Evolutionary conservation across 2,888 invertebrate species (phyloP).

Genomic region (Xylota sylvarum): DNA sequence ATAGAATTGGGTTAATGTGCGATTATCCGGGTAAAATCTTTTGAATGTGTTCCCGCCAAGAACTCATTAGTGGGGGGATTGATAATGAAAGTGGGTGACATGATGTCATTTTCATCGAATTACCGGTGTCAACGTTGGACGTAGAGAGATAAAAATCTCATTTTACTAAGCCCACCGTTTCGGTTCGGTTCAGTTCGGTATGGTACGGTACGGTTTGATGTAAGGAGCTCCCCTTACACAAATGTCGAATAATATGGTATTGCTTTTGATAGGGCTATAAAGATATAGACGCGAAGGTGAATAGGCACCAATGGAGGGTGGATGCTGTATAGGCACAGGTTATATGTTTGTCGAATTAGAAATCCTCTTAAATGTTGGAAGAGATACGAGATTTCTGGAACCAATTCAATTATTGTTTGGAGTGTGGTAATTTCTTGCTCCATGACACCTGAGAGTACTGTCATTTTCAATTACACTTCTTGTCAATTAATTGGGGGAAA

Average conservation of each 20-base stretch:
- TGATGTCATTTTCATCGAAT: conserved; percentile 41
- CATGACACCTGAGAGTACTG: conserved; percentile 14
- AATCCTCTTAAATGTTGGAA: conserved; percentile 9
- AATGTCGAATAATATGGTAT: conserved; percentile 6
- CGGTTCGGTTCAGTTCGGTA: neutral
- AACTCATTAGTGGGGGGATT: conserved; percentile 7
- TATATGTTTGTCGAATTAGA: conserved; percentile 7
- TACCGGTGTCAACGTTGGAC: conserved; percentile 7
- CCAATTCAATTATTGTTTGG: conserved; percentile 18
- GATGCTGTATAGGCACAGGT: too few relatives aligned
- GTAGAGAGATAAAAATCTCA: conserved; percentile 16
- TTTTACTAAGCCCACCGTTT: conserved; percentile 8
- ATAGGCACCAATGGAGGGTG: neutral
- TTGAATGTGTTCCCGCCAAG: conserved; percentile 6
- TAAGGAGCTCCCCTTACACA: neutral
- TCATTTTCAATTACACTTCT: conserved; percentile 26
- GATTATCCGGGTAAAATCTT: conserved; percentile 20
- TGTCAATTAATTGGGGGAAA: conserved; percentile 29
- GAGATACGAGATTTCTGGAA: conserved; percentile 3
- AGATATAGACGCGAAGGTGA: conserved; percentile 1
- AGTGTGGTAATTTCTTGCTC: conserved; percentile 29
- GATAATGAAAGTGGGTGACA: conserved; percentile 22
- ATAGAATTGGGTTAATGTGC: conserved; percentile 36
- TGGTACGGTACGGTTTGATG: neutral
- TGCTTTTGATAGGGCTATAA: neutral